Evolutionary conservation across 2,888 invertebrate species (phyloP).

Genomic region (Pherbina coryleti): DNA sequence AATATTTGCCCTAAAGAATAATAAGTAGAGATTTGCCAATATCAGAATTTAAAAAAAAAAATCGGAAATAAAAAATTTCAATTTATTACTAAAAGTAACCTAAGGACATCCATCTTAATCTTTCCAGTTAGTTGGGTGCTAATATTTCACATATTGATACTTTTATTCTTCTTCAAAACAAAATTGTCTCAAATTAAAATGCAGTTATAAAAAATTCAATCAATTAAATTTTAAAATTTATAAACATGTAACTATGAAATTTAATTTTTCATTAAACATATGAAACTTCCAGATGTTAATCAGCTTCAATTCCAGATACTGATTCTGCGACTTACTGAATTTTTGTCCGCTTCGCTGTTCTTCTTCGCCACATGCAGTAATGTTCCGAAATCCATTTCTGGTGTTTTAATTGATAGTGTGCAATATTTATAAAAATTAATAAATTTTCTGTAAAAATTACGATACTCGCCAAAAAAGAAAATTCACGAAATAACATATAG

Average conservation of each 20-base stretch:
- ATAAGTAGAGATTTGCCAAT: too few relatives aligned
- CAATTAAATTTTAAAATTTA: background rate
- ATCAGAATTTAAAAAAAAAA: too few relatives aligned
- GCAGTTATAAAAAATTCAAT: background rate
- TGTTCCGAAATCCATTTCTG: conserved; percentile 74
- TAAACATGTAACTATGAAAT: too few relatives aligned
- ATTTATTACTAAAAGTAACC: background rate
- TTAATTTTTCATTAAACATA: background rate
- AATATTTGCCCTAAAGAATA: conserved; percentile 72
- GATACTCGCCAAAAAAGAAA: background rate
- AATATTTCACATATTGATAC: too few relatives aligned
- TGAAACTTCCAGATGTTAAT: background rate
- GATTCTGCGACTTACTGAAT: conserved; percentile 59
- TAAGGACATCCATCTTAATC: background rate
- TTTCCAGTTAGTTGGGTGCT: too few relatives aligned
- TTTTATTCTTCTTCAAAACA: too few relatives aligned
- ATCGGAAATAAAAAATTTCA: background rate
- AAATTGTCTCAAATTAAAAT: background rate
- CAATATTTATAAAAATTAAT: background rate
- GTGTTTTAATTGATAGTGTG: background rate
- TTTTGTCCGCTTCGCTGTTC: conserved; percentile 70
- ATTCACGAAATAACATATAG: conserved; percentile 32
- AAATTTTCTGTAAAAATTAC: background rate
- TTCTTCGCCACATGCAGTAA: conserved; percentile 75
- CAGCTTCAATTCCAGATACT: too few relatives aligned